A percentile compares a stretch with the other conserved stretches of the same genome.
phyloP scores from a whole-genome alignment of 2,888 invertebrate species.

The Mactromeris polynyma region DNA sequence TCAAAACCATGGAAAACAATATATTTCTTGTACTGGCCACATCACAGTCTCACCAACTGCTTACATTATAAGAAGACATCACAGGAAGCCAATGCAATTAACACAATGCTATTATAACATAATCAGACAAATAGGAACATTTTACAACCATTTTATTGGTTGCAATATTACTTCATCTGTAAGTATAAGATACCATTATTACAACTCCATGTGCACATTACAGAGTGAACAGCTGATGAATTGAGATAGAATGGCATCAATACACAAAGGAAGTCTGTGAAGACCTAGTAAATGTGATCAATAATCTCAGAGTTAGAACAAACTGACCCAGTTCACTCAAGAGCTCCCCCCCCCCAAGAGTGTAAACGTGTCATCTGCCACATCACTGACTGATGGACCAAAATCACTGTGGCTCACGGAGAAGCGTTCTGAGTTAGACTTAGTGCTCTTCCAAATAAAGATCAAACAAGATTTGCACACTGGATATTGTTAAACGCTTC shows the following conservation, averaged over 20 bases:
- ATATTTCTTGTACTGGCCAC: background rate
- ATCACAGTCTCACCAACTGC: background rate
- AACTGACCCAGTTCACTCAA: too few relatives aligned
- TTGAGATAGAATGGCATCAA: background rate
- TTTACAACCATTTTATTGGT: background rate
- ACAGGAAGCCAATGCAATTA: background rate
- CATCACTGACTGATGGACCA: too few relatives aligned
- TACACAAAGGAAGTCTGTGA: background rate
- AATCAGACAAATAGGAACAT: background rate
- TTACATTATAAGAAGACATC: background rate
- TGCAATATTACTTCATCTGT: slow-evolving; percentile 1
- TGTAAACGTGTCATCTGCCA: too few relatives aligned
- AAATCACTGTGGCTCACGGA: too few relatives aligned
- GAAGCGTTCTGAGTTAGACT: too few relatives aligned
- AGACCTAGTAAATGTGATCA: too few relatives aligned
- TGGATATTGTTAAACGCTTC: too few relatives aligned
- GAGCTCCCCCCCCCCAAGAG: too few relatives aligned
- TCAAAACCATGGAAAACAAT: too few relatives aligned
- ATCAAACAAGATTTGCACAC: too few relatives aligned
- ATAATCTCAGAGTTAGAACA: too few relatives aligned
- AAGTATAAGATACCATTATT: background rate
- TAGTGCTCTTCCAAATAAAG: too few relatives aligned
- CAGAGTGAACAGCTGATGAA: background rate
- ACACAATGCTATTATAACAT: background rate
- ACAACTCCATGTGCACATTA: background rate